Evolutionary conservation across 2,888 invertebrate species (phyloP), one percentile per base, ranked within the genome.

Genomic region (Epinotia bilunana): DNA sequence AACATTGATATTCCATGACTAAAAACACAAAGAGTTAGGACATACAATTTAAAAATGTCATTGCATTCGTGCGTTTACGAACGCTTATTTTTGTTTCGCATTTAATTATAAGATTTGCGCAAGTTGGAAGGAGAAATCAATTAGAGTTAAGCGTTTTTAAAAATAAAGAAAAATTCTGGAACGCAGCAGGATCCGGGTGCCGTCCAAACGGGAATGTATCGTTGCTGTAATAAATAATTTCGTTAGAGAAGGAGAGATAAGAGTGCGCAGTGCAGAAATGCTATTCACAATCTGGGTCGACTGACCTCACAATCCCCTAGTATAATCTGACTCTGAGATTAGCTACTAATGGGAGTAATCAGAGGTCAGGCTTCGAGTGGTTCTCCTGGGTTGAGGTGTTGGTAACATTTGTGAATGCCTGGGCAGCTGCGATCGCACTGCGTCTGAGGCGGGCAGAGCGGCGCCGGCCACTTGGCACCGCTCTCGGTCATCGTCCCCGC

Each of bases 401-500:
- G 49, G 49, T 53, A 53, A 53, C 6, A 6, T n/a, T 6, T 53
- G 13, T 53, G 53, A 53, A 53, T 53, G n/a, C 53, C n/a, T 53
- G 53, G 53, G 53, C 53, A 93, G 87, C 89, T 90, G 82, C 86
- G 88, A 86, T 90, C 90, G 89, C 90, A 90, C 83, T 91, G 92
- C 91, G 92, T 90, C 75, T 75, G 65, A 55, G 62, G 57, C 91
- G 90, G 91, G 80, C 91, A 88, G 85, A 86, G 83, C 83, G 93
- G 94, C 94, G 94, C 93, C 94, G 88, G 88, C 86, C 84, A 89
- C 89, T 93, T 94, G 94, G 94, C 94, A 93, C 83, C 81, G 85
- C 85, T 81, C 86, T 90, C 93, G 93, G 93, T 93, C 93, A 93
- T 88, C 88, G 92, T 93, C 87, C 93, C 86, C 86, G 64, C 80